These are phyloP conservation scores for Origma solitaria DNA, from an alignment of 2,113 vertebrate genomes.

Conservation along the genomic window DNA sequence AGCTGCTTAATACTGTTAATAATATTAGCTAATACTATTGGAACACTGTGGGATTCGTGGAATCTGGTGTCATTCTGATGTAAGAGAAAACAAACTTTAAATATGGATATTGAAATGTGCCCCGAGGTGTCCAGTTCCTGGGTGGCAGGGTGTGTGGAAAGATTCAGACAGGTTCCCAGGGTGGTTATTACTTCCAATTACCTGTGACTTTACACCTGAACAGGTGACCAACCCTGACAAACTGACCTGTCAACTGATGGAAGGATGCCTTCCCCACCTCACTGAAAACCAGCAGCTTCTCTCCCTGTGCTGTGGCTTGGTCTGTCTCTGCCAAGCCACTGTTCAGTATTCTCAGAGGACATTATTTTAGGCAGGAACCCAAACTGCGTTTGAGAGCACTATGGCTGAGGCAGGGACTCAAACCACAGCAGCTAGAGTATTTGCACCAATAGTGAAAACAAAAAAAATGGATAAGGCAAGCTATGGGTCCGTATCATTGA, in stretches of 20 bases:
- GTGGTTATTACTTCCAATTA: not conserved
- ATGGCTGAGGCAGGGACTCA: not conserved
- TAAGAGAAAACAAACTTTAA: not conserved
- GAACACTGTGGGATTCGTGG: not conserved
- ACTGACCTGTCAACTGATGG: not conserved
- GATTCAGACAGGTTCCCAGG: not conserved
- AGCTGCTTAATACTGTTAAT: not conserved
- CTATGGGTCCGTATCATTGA: not conserved
- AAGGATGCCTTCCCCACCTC: not conserved
- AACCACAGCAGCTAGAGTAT: not conserved
- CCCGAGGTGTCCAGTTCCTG: not conserved
- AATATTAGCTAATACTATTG: not conserved
- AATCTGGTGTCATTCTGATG: not conserved
- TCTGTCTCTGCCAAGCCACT: not conserved
- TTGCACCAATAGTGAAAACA: not conserved
- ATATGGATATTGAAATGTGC: not conserved
- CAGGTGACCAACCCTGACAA: not conserved
- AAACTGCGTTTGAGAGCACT: not conserved
- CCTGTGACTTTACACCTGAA: not conserved
- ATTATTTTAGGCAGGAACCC: not conserved
- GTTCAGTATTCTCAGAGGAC: not conserved
- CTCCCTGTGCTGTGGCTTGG: not conserved
- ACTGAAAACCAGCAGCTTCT: not conserved
- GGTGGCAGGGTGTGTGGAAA: not conserved
- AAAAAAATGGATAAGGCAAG: not conserved